A percentile compares a stretch with the other conserved stretches of the same genome.
Evolutionary conservation across 2,113 vertebrate species (phyloP).

Genomic region (Caranx melampygus): DNA sequence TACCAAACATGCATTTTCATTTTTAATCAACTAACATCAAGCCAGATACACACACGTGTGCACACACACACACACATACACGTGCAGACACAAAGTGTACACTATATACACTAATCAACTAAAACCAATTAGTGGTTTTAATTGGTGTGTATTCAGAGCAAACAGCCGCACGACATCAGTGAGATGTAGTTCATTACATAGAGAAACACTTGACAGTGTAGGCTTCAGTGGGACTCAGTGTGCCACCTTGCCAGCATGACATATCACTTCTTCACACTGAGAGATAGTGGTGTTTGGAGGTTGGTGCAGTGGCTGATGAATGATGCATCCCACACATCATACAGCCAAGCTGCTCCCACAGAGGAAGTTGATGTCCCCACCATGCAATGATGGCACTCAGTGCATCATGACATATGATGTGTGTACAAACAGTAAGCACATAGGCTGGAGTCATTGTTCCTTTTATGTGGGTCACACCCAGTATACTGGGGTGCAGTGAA

Average conservation of each 20-base stretch:
- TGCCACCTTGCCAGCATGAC: conserved; percentile 63
- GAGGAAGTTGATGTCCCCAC: conserved; percentile 65
- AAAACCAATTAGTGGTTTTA: no score
- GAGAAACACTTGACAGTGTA: conserved; percentile 36
- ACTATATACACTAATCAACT: no score
- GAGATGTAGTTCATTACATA: conserved; percentile 39
- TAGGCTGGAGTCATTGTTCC: conserved; percentile 28
- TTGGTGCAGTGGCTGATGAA: conserved; percentile 63
- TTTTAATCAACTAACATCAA: background rate
- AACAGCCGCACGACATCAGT: conserved; percentile 16
- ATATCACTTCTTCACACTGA: conserved; percentile 68
- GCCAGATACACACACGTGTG: no score
- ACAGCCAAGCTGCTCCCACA: conserved; percentile 56
- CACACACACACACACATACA: no score
- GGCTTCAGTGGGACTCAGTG: conserved; percentile 49
- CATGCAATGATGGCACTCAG: conserved; percentile 63
- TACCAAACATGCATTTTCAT: conserved; percentile 19
- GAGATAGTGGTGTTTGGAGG: conserved; percentile 55
- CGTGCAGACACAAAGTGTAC: no score
- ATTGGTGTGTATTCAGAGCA: conserved; percentile 15
- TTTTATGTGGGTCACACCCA: conserved; percentile 68
- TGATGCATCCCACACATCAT: conserved; percentile 70
- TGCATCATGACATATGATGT: conserved; percentile 71
- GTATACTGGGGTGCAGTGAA: conserved; percentile 15
- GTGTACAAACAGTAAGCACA: conserved; percentile 68